Evolutionary conservation across 2,888 invertebrate genomes (phyloP).

Genomic region (Carterocephalus palaemon): DNA sequence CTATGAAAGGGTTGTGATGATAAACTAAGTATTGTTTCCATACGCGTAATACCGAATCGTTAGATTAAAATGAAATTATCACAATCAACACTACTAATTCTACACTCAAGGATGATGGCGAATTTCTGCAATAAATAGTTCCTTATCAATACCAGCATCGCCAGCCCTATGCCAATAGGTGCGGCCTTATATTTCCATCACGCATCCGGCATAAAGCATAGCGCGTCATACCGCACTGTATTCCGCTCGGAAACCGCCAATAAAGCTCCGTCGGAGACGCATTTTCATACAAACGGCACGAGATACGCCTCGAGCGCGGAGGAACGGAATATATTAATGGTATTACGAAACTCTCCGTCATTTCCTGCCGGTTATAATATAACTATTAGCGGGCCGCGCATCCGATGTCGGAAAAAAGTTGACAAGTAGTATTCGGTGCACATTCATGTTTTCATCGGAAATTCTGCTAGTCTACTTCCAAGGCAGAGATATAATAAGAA

Average conservation of each 20-base stretch:
- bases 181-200: slow-evolving; percentile 24
- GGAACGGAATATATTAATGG: slow-evolving; percentile 1
- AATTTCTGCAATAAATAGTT: no score
- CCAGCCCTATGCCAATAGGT: slow-evolving; percentile 1
- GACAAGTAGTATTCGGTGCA: no score
- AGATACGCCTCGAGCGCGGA: not conserved
- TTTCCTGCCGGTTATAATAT: not conserved
- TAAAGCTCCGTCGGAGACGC: slow-evolving; percentile 37
- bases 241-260: slow-evolving; percentile 39
- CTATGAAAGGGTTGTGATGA: no score
- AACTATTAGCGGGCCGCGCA: no score
- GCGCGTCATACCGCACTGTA: slow-evolving; percentile 23
- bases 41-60: no score
- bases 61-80: no score
- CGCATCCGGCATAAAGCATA: slow-evolving; percentile 29
- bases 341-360: not conserved
- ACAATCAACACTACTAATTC: no score
- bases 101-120: no score
- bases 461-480: not conserved
- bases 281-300: slow-evolving; percentile 44
- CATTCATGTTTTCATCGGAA: not conserved
- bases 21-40: no score
- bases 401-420: no score
- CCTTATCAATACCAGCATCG: no score
- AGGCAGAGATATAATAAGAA: not conserved